Evolutionary conservation across 2,888 invertebrate genomes (phyloP).

Genomic region (Caenorhabditis zanzibari): DNA sequence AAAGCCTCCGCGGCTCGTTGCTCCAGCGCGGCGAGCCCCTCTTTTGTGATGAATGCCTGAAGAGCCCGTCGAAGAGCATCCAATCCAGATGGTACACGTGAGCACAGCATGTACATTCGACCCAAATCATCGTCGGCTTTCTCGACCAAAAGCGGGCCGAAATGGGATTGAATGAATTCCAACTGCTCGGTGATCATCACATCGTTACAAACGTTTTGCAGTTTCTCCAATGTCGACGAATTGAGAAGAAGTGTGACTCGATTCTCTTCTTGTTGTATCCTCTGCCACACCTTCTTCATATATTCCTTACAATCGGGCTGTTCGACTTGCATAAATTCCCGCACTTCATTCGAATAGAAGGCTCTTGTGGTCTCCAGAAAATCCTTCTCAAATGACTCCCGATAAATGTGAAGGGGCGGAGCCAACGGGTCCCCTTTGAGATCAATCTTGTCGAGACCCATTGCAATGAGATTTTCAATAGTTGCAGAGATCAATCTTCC

Average conservation of each 20-base stretch:
- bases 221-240: too few relatives aligned
- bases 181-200: conserved; percentile 97
- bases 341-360: conserved; percentile 95
- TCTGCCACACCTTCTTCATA: conserved; percentile 95
- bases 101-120: conserved; percentile 91
- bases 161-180: conserved; percentile 93
- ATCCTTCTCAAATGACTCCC: conserved; percentile 91
- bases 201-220: conserved; percentile 94
- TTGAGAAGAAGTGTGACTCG: conserved; percentile 95
- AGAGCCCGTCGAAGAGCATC: conserved; percentile 87
- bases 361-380: conserved; percentile 96
- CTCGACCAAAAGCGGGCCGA: conserved; percentile 96
- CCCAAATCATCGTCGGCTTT: conserved; percentile 97
- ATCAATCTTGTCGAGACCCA: conserved; percentile 89
- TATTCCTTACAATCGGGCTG: conserved; percentile 92
- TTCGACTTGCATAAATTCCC: conserved; percentile 89
- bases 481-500: conserved; percentile 96
- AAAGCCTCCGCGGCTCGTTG: conserved; percentile 96
- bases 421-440: conserved; percentile 73
- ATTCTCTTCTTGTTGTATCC: conserved; percentile 93
- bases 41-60: conserved; percentile 91
- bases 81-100: neutral
- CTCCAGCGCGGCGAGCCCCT: conserved; percentile 92
- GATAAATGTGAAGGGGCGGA: conserved; percentile 79
- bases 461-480: conserved; percentile 92